Evolutionary conservation across 2,888 invertebrate genomes (phyloP), one percentile per base, ranked within the genome.

Genomic region (Aphidius colemani): DNA sequence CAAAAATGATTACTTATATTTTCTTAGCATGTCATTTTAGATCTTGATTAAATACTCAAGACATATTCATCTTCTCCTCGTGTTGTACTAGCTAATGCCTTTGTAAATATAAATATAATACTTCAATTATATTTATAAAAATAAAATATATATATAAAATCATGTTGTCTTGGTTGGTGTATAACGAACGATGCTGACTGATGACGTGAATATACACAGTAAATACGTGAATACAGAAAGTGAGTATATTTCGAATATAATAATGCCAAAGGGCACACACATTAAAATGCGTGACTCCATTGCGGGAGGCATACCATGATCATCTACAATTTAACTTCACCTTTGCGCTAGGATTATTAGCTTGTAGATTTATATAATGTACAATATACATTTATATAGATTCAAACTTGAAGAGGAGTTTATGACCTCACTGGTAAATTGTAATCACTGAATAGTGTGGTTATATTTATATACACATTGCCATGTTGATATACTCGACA

Each of bases 181-280:
- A 57, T 46, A 57, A n/a, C n/a, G 46, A 57, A 57, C 46, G 46
- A 57, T 57, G 46, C 46, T 46, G 57, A 57, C 57, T 30, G 46
- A 39, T 57, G 57, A 57, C 57, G 57, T 30, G 11, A 46, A 57
- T 40, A 57, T 57, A 57, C 46, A 57, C 18, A 46, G 13, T 7
- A 44, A 9, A 55, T 57, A 46, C 46, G 7, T 13, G 18, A 53
- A 13, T 10, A 46, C 57, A 46, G 57, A 57, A 45, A 57, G 56
- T 57, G 46, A 45, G 56, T 45, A 56, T 30, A 30, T 30, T 30
- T 30, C 46, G 57, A 39, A 40, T 57, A 57, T n/a, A 45, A 57
- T 57, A 66, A 65, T 63, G 71, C 70, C 68, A 51, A 30, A 58
- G 67, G 69, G 70, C 71, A 69, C 69, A 70, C 71, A 71, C 71